A percentile compares a stretch with the other conserved stretches of the same genome.
phyloP scores from a whole-genome alignment of 2,113 vertebrate genomes.

The Geococcyx californianus region DNA sequence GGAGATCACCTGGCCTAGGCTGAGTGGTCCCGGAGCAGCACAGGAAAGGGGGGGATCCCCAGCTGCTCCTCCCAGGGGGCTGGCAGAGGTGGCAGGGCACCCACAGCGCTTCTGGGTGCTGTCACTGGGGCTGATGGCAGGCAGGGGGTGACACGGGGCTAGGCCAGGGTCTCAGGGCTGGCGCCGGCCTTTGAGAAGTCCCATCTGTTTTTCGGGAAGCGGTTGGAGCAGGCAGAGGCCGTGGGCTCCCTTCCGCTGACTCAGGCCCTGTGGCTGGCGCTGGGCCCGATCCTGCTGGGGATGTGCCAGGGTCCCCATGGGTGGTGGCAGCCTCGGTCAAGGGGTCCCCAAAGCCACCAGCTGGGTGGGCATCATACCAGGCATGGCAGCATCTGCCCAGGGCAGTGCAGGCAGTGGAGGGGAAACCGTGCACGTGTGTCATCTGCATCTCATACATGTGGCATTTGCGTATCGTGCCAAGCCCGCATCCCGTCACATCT shows the following conservation, averaged over 20 bases:
- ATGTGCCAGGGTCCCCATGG: neutral
- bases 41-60: neutral
- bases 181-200: neutral
- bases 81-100: accelerated
- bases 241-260: neutral
- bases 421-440: neutral
- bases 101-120: neutral
- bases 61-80: neutral
- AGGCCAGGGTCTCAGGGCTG: neutral
- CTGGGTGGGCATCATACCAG: neutral
- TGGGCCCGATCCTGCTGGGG: neutral
- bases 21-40: neutral
- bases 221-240: neutral
- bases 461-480: neutral
- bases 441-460: neutral
- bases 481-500: accelerated
- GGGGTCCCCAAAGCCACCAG: accelerated
- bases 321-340: neutral
- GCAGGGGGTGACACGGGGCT: neutral
- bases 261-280: neutral
- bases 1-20: neutral
- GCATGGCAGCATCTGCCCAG: neutral
- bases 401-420: neutral
- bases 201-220: constrained; percentile 33
- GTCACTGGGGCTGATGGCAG: accelerated